These are phyloP conservation scores for Leucozona laternaria DNA, from an alignment of 2,888 invertebrate genomes.

Conservation along the genomic window DNA sequence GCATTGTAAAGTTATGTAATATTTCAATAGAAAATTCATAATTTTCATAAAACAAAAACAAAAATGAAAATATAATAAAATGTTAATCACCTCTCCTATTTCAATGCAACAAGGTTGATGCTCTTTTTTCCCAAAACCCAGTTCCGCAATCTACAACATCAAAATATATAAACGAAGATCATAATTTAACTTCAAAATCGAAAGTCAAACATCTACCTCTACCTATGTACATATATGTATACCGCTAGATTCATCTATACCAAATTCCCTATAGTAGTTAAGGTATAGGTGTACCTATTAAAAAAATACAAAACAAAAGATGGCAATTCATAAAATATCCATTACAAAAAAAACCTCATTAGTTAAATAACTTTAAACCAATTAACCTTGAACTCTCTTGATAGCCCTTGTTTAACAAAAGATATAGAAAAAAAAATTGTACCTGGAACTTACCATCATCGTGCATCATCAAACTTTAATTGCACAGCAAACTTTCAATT, in stretches of 20 bases:
- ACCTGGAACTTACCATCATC: slow-evolving; percentile 20
- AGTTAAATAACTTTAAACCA: slow-evolving; percentile 42
- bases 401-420: slow-evolving; percentile 28
- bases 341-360: slow-evolving; percentile 46
- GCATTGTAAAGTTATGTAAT: neutral
- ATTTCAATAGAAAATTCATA: neutral
- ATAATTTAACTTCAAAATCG: neutral
- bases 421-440: neutral
- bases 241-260: neutral
- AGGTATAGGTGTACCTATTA: neutral
- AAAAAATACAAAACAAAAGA: slow-evolving; percentile 18
- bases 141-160: slow-evolving; percentile 4
- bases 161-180: neutral
- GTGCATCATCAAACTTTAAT: slow-evolving; percentile 33
- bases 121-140: neutral
- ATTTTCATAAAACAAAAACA: too few relatives aligned
- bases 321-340: slow-evolving; percentile 16
- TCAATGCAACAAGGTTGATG: slow-evolving; percentile 13
- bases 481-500: slow-evolving; percentile 33
- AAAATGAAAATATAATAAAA: neutral
- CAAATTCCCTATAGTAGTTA: neutral
- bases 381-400: slow-evolving; percentile 54
- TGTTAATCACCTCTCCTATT: neutral
- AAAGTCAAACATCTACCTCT: neutral
- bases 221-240: too few relatives aligned